A percentile compares a stretch with the other conserved stretches of the same genome.
These are phyloP conservation scores for Pelvicachromis taeniatus DNA, from an alignment of 2,113 vertebrate genomes.

Conservation along the genomic window DNA sequence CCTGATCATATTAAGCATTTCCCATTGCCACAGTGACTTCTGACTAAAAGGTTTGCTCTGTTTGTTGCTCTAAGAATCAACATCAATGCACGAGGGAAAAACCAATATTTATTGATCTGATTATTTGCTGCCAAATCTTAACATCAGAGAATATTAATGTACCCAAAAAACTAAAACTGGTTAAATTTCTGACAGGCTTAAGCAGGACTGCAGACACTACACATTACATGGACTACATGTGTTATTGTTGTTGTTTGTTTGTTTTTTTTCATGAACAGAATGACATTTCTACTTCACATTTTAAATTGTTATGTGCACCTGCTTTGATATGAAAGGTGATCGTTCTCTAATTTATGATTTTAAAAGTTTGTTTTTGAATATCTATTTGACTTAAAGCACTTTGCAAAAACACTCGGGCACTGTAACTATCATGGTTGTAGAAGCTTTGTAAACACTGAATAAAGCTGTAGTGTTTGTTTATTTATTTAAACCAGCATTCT, in stretches of 20 bases:
- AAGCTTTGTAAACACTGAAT: no score
- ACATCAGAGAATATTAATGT: not conserved
- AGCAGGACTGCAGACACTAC: no score
- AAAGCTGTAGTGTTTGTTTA: not conserved
- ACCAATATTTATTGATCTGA: not conserved
- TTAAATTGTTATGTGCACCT: no score
- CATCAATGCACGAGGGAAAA: not conserved
- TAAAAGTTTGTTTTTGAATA: no score
- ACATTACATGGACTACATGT: no score
- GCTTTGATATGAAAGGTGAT: no score
- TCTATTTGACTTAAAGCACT: no score
- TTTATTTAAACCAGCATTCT: not conserved
- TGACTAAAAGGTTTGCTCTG: not conserved
- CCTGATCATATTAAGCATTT: not conserved
- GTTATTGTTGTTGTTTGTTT: no score
- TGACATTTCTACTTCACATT: no score
- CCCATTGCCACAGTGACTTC: not conserved
- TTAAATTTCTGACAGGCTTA: no score
- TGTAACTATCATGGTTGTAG: not conserved
- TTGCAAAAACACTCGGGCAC: not conserved
- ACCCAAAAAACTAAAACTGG: fast-evolving
- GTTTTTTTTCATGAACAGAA: no score
- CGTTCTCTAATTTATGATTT: no score
- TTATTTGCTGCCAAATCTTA: not conserved
- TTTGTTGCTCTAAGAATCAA: not conserved